Evolutionary conservation across 2,113 vertebrate genomes (phyloP).

Genomic region (Saccopteryx bilineata): DNA sequence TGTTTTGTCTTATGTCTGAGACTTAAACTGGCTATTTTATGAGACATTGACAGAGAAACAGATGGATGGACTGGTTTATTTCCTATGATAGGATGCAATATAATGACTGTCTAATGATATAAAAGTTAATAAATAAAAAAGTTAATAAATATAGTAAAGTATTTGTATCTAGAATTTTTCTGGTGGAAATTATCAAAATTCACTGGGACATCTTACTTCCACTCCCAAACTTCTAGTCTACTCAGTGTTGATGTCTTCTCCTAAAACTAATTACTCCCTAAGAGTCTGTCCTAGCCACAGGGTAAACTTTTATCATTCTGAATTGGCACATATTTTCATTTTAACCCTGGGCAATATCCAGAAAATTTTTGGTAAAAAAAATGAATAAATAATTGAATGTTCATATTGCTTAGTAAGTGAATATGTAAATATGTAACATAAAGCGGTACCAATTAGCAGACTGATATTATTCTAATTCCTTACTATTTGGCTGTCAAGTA

Average conservation of each 20-base stretch:
- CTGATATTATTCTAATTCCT: neutral
- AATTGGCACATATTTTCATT: neutral
- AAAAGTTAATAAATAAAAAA: slow-evolving; percentile 39
- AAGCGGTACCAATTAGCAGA: neutral
- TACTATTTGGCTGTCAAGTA: neutral
- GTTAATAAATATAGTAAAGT: slow-evolving; percentile 28
- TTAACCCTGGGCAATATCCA: neutral
- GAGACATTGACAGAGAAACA: slow-evolving; percentile 72
- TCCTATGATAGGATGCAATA: slow-evolving; percentile 49
- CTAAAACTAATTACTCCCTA: neutral
- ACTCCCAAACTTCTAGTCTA: slow-evolving; percentile 23
- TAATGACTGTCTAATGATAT: slow-evolving; percentile 20
- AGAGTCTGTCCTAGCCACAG: neutral
- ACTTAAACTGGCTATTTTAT: slow-evolving; percentile 71
- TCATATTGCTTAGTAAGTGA: neutral
- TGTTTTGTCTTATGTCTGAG: slow-evolving; percentile 71
- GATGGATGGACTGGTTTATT: slow-evolving; percentile 63
- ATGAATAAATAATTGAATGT: neutral
- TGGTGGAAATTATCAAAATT: slow-evolving; percentile 18
- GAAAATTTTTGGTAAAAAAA: neutral
- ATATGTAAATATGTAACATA: neutral
- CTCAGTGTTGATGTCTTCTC: neutral
- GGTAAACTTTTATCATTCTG: neutral
- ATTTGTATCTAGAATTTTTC: slow-evolving; percentile 62
- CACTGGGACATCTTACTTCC: neutral